These are phyloP conservation scores for Caradrina clavipalpis DNA, from an alignment of 2,888 invertebrate genomes.

Conservation along the genomic window DNA sequence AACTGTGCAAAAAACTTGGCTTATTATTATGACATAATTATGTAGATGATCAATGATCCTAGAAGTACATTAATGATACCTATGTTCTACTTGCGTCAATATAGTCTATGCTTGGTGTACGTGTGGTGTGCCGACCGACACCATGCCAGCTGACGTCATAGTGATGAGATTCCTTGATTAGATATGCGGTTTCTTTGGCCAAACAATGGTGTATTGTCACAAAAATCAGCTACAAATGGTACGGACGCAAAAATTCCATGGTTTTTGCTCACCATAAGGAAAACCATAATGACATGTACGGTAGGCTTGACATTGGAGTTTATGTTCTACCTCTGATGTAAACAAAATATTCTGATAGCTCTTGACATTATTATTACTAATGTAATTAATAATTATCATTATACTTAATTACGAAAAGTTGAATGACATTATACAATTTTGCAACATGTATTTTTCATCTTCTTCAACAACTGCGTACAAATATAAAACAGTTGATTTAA, in stretches of 20 bases:
- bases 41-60: neutral
- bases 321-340: conserved; percentile 17
- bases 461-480: neutral
- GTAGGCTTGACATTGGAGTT: conserved; percentile 18
- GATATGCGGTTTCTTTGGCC: conserved; percentile 50
- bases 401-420: neutral
- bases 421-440: neutral
- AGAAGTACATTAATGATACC: neutral
- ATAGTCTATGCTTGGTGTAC: neutral
- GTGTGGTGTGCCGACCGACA: neutral
- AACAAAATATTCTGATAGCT: neutral
- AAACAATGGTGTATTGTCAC: conserved; percentile 52
- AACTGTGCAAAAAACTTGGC: too few relatives aligned
- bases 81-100: neutral
- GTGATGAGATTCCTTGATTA: conserved; percentile 52
- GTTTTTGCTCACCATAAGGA: conserved; percentile 35
- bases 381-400: neutral
- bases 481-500: neutral
- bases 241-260: conserved; percentile 23
- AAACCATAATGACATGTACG: conserved; percentile 19
- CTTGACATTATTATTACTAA: neutral
- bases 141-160: conserved; percentile 26
- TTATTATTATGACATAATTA: too few relatives aligned
- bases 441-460: neutral
- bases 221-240: conserved; percentile 25